Conservation (phyloP, 2,113 vertebrate species). For the Anoplopoma fimbria region DNA sequence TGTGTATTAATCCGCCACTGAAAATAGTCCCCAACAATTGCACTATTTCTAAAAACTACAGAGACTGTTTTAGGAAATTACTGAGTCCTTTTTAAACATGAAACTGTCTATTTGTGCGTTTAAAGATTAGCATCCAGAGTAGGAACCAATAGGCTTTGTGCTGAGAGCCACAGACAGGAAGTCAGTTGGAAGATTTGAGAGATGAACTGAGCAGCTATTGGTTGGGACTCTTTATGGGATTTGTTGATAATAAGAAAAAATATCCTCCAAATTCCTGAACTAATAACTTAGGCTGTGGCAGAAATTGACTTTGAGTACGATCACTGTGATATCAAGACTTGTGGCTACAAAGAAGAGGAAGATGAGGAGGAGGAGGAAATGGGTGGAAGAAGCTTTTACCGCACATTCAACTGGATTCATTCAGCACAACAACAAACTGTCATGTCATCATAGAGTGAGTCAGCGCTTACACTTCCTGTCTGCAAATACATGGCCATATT, state of each 20-base stretch:
- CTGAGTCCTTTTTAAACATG: background rate
- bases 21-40: background rate
- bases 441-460: background rate
- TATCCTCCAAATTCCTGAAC: background rate
- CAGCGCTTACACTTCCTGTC: constrained; percentile 15
- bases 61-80: background rate
- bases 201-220: background rate
- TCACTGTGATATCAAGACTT: background rate
- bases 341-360: background rate
- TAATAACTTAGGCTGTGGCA: background rate
- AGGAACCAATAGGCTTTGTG: background rate
- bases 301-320: background rate
- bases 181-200: background rate
- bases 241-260: background rate
- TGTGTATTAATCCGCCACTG: background rate
- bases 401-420: background rate
- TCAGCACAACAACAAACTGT: background rate
- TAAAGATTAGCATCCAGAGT: background rate
- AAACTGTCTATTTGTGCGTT: background rate
- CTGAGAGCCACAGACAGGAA: background rate
- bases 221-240: background rate
- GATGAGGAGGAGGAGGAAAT: background rate
- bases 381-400: constrained; percentile 2
- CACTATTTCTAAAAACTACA: background rate
- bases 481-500: background rate